Base-by-base conservation (phyloP, 2,888 invertebrate species). In the Ectropis crepuscularia region DNA sequence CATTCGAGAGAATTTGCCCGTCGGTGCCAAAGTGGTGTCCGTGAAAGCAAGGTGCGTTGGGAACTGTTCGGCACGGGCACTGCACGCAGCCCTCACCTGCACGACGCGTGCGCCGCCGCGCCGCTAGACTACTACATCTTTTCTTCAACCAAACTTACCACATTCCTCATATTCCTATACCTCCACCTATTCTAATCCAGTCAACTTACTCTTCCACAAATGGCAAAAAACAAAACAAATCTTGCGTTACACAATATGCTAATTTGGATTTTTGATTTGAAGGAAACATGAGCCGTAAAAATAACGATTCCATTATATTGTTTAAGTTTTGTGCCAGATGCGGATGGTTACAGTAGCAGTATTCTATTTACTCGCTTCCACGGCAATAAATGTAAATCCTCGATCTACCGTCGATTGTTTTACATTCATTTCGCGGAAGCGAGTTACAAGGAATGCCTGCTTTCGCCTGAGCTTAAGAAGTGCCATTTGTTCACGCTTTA, bases 1-100 rank as follows among this genome's bases (percentile, higher is more conserved):
- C 96, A 97, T 98, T 94, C 97, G 97, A 96, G 98, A 98, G 95
- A 98, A 98, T 95, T 96, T 97, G 95, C 97, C 98, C 94, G 98
- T 98, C 92, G 98, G 98, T 94, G 97, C 97, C 94, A 98, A 97
- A 96, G 98, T 98, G 95, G 97, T 98, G 94, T 98, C 98, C 94
- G 96, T 98, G 94, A 98, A 98, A 96, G 98, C 98, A 96, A 98
- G 98, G 98, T 98, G 97, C 96, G 97, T 97, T 87, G 85, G 82
- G 85, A 82, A 87, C 83, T 87, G 88, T 90, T 86, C 87, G 87
- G 88, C 90, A 89, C 92, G 94, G 94, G 94, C 94, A 93, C 93
- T 93, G 94, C 94, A 94, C 94, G 94, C 93, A 93, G 94, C 94
- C 94, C 94, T 80, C 89, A 85, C 88, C 85, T 83, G 91, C 92